Evolutionary conservation across 2,113 vertebrate species (phyloP).

Genomic region (Equus przewalskii): DNA sequence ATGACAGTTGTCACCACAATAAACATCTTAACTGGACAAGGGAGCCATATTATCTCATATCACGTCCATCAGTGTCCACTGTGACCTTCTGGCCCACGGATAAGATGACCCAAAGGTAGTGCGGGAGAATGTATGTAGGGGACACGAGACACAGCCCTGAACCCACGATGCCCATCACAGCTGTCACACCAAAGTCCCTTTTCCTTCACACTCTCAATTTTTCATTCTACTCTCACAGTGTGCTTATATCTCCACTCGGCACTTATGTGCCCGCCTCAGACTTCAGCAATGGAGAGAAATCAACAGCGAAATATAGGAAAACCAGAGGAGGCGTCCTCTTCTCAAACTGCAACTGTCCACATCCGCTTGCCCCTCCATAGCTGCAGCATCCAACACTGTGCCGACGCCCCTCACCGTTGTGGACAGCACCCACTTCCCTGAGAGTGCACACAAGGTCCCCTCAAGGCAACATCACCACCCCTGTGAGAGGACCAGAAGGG

Average conservation of each 20-base stretch:
- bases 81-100: neutral
- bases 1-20: neutral
- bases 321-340: neutral
- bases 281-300: neutral
- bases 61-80: neutral
- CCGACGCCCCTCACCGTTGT: neutral
- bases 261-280: neutral
- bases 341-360: neutral
- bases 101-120: neutral
- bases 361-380: neutral
- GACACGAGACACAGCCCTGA: neutral
- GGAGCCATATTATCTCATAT: neutral
- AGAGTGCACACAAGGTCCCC: neutral
- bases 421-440: neutral
- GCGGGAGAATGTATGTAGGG: neutral
- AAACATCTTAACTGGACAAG: neutral
- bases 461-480: too few species aligned
- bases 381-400: neutral
- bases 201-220: too few species aligned
- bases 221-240: too few species aligned
- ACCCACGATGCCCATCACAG: neutral
- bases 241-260: neutral
- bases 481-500: neutral
- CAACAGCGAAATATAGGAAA: neutral
- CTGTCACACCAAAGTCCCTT: neutral